phyloP scores from a whole-genome alignment of 1,140 invertebrate species.

The Drosophila quadrilineata region DNA sequence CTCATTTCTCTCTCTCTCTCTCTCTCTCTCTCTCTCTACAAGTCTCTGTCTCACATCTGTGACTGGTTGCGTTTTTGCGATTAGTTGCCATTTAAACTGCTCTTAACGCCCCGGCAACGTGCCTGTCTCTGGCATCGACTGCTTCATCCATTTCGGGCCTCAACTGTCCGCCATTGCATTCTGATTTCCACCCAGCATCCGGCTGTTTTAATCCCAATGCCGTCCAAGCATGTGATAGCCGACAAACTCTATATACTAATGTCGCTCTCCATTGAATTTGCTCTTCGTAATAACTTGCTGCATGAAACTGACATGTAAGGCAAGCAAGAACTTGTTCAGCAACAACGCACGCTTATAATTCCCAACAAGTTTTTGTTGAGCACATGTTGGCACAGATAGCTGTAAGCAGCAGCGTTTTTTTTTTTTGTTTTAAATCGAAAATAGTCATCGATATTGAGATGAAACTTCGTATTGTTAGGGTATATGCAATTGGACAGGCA shows the following conservation, averaged over 20 bases:
- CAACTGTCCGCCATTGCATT: conserved; percentile 52
- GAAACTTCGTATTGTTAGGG: too few species aligned
- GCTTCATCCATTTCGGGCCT: conserved; percentile 34
- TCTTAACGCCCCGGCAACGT: conserved; percentile 63
- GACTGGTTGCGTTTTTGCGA: conserved; percentile 56
- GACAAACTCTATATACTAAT: background rate
- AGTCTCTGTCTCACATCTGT: background rate
- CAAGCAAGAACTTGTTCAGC: too few species aligned
- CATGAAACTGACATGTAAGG: too few species aligned
- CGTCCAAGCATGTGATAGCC: background rate
- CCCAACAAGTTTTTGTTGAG: background rate
- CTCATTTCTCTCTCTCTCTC: background rate
- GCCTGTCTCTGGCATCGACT: too few species aligned
- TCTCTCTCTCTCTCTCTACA: background rate
- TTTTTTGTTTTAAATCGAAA: too few species aligned
- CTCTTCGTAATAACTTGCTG: background rate
- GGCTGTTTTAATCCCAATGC: conserved; percentile 62
- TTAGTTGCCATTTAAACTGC: conserved; percentile 78
- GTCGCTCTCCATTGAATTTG: background rate
- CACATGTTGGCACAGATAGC: background rate
- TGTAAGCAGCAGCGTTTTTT: too few species aligned
- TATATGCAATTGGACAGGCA: too few species aligned
- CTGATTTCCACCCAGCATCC: conserved; percentile 75
- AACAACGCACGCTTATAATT: background rate
- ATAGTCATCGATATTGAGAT: too few species aligned